phyloP scores from a whole-genome alignment of 2,797 vertebrate genomes.

The Neoniphon sammara region DNA sequence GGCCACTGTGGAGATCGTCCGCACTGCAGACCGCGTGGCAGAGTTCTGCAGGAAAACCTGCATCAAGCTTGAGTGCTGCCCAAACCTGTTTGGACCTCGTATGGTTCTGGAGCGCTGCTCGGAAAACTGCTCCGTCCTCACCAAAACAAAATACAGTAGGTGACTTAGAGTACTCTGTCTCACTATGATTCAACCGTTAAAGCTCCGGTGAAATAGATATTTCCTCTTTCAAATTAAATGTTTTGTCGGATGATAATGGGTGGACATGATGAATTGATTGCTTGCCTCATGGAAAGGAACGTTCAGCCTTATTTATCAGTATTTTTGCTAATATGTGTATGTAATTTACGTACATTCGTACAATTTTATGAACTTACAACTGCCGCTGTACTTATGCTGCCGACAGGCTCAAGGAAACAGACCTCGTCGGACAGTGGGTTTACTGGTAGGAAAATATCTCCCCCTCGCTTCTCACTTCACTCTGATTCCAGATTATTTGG shows the following conservation, averaged over 20 bases:
- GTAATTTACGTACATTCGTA: no score
- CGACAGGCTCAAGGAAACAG: no score
- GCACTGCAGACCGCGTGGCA: constrained; percentile 93
- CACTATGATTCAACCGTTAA: neutral
- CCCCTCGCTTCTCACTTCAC: no score
- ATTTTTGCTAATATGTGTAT: no score
- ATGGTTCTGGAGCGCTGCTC: constrained; percentile 97
- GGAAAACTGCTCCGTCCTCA: constrained; percentile 98
- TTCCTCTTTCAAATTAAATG: neutral
- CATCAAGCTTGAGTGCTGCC: constrained; percentile 97
- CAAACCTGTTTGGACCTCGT: constrained; percentile 95
- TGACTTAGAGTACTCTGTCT: constrained; percentile 16
- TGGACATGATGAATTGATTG: no score
- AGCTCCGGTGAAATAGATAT: no score
- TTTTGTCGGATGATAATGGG: constrained; percentile 12
- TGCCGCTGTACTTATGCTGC: no score
- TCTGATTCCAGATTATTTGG: no score
- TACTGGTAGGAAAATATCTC: no score
- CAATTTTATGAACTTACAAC: no score
- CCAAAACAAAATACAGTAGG: constrained; percentile 99
- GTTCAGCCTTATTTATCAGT: neutral
- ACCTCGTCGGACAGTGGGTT: no score
- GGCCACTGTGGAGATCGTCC: constrained; percentile 96
- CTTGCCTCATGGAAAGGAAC: no score
- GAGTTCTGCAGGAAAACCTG: constrained; percentile 98